Conservation (phyloP, 2,888 invertebrate genomes). For the Oscheius sp. region DNA sequence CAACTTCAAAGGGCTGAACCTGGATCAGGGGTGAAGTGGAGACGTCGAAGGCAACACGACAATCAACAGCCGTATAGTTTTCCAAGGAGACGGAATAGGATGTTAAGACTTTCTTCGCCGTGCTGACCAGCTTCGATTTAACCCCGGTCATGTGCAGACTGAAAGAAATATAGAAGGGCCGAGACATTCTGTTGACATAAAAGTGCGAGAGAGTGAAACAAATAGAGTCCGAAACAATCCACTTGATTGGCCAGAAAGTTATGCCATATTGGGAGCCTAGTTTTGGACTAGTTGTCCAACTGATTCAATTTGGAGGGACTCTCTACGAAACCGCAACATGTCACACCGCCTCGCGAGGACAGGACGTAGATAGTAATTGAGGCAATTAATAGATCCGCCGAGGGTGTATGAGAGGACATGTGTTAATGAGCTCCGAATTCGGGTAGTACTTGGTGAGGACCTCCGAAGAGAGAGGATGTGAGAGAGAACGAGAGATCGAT, state of each 20-base stretch:
- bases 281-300: no score
- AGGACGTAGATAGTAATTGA: constrained; percentile 18
- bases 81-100: constrained; percentile 55
- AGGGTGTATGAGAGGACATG: not conserved
- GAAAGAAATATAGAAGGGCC: no score
- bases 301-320: not conserved
- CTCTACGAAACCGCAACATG: not conserved
- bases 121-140: not conserved
- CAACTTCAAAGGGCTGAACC: constrained; percentile 33
- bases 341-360: not conserved
- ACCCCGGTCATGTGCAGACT: no score
- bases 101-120: constrained; percentile 40
- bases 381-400: constrained; percentile 12
- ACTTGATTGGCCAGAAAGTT: no score
- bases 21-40: constrained; percentile 53
- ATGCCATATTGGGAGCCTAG: no score
- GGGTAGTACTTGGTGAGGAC: constrained; percentile 16
- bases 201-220: not conserved
- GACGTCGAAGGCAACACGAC: constrained; percentile 48
- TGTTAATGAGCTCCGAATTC: constrained; percentile 26
- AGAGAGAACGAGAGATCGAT: constrained; percentile 21
- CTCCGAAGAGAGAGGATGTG: not conserved
- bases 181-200: no score
- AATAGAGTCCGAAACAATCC: not conserved
- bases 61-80: constrained; percentile 53